Evolutionary conservation across 1,140 invertebrate genomes (phyloP).

Genomic region (Zophobas atratus): DNA sequence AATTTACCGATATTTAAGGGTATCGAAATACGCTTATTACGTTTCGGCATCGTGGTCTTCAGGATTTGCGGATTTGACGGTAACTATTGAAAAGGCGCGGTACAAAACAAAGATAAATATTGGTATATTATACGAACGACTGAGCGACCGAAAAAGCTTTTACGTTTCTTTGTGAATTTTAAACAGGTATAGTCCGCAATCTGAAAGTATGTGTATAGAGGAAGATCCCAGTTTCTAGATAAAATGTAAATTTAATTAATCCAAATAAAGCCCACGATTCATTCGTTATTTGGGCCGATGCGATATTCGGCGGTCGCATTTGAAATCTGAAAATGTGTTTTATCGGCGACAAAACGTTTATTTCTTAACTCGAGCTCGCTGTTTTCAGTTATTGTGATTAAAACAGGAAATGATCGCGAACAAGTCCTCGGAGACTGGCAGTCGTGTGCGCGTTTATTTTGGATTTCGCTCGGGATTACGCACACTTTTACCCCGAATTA

Average conservation of each 20-base stretch:
- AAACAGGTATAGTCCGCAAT: constrained; percentile 46
- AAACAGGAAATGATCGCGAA: constrained; percentile 34
- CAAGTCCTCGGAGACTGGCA: constrained; percentile 23
- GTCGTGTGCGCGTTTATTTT: constrained; percentile 14
- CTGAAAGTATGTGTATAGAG: constrained; percentile 44
- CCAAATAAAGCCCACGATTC: constrained; percentile 47
- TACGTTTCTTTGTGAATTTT: constrained; percentile 49
- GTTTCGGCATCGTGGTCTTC: constrained; percentile 28
- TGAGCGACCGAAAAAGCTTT: constrained; percentile 47
- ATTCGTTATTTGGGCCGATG: constrained; percentile 34
- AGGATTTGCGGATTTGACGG: constrained; percentile 34
- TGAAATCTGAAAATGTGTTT: constrained; percentile 43
- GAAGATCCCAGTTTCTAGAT: constrained; percentile 36
- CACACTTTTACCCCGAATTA: constrained; percentile 34
- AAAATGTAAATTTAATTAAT: constrained; percentile 50
- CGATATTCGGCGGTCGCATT: constrained; percentile 30
- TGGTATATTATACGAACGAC: constrained; percentile 43
- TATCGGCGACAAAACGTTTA: constrained; percentile 28
- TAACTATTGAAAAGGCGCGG: constrained; percentile 42
- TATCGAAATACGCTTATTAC: constrained; percentile 39
- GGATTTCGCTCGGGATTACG: constrained; percentile 17
- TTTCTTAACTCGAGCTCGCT: constrained; percentile 9
- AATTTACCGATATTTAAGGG: constrained; percentile 27
- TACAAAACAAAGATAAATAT: constrained; percentile 47
- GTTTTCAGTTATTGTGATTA: constrained; percentile 37